These are phyloP conservation scores for Colistium nudipinnis DNA, from an alignment of 2,113 vertebrate genomes.

Conservation along the genomic window DNA sequence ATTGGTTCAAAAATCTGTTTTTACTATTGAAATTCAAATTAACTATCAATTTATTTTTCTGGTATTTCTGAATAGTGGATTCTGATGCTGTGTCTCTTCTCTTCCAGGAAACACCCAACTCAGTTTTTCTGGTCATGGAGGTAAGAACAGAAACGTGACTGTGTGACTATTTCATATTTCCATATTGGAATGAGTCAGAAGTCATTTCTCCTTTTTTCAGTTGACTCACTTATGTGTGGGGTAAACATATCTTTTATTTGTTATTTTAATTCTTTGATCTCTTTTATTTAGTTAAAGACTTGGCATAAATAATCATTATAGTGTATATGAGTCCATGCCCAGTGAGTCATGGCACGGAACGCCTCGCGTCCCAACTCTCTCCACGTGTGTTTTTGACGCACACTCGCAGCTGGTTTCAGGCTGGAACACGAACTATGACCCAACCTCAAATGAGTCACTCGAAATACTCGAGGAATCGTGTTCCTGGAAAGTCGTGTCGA, in stretches of 20 bases:
- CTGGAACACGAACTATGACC: slow-evolving; percentile 55
- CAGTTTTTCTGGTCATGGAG: slow-evolving; percentile 97
- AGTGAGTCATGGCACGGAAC: no score
- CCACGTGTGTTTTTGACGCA: slow-evolving; percentile 41
- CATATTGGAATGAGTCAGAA: background rate
- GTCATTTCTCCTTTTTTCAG: background rate
- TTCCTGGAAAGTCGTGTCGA: slow-evolving; percentile 37
- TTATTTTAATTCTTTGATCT: no score
- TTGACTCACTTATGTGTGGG: no score
- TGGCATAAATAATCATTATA: background rate
- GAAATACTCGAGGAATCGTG: slow-evolving; percentile 64
- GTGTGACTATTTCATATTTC: background rate
- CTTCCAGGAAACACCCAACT: slow-evolving; percentile 94
- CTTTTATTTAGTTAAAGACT: no score
- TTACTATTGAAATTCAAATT: no score
- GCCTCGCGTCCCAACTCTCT: background rate
- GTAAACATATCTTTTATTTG: no score
- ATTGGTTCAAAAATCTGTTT: no score
- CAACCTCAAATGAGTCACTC: slow-evolving; percentile 38
- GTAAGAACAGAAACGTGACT: slow-evolving; percentile 74
- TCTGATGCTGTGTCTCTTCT: slow-evolving; percentile 61
- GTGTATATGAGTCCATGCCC: no score
- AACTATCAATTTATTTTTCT: no score
- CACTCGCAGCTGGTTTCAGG: slow-evolving; percentile 28
- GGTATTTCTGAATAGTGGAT: no score